Percentiles rank a stretch among this genome's conserved stretches.
These are phyloP conservation scores for Andrena haemorrhoa DNA, from an alignment of 2,888 invertebrate species.

Conservation along the genomic window DNA sequence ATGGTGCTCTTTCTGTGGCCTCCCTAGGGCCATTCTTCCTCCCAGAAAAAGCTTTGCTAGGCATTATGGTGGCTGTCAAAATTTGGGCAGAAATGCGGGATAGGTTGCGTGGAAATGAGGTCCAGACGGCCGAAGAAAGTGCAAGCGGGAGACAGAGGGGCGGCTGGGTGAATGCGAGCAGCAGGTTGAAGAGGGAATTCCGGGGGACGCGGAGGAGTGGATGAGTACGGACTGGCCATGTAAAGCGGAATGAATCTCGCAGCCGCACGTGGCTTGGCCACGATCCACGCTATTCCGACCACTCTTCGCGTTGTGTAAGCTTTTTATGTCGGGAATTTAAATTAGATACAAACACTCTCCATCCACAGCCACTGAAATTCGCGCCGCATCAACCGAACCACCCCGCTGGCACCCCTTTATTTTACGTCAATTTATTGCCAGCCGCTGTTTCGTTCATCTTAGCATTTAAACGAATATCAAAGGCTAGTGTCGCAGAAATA, in stretches of 20 bases:
- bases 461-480: slow-evolving; percentile 65
- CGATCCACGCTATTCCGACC: slow-evolving; percentile 80
- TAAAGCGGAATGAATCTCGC: slow-evolving; percentile 83
- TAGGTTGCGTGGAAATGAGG: slow-evolving; percentile 72
- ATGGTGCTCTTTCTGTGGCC: slow-evolving; percentile 34
- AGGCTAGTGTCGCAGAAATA: not conserved
- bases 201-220: slow-evolving; percentile 70
- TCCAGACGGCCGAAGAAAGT: slow-evolving; percentile 42
- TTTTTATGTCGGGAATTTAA: slow-evolving; percentile 83
- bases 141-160: slow-evolving; percentile 5
- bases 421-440: slow-evolving; percentile 74
- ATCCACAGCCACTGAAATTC: slow-evolving; percentile 75
- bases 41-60: slow-evolving; percentile 39
- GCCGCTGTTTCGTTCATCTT: slow-evolving; percentile 62
- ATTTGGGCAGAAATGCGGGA: slow-evolving; percentile 64
- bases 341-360: slow-evolving; percentile 82
- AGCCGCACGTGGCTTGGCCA: slow-evolving; percentile 84
- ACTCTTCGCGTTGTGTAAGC: slow-evolving; percentile 78
- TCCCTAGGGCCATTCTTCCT: slow-evolving; percentile 50
- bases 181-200: slow-evolving; percentile 62
- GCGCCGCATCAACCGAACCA: slow-evolving; percentile 77
- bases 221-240: slow-evolving; percentile 79
- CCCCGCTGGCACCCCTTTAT: slow-evolving; percentile 72
- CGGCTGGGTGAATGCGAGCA: slow-evolving; percentile 25
- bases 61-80: slow-evolving; percentile 69